phyloP scores from a whole-genome alignment of 2,888 invertebrate species.

The Acrobasis consociella region DNA sequence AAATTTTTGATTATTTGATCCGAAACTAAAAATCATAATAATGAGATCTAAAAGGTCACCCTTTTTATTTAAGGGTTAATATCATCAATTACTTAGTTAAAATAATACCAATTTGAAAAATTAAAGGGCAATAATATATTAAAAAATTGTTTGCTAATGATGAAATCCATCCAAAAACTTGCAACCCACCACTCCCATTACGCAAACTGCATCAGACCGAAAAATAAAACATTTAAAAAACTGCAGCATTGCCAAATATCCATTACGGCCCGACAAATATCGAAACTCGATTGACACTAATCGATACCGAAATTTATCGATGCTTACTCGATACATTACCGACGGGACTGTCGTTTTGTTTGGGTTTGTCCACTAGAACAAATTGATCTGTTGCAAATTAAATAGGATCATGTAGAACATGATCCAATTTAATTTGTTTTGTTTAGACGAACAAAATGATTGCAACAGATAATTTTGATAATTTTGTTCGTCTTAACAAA shows the following conservation, averaged over 20 bases:
- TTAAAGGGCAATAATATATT: not conserved
- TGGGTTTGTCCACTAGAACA: not conserved
- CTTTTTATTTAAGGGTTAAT: too few relatives aligned
- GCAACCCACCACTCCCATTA: conserved; percentile 9
- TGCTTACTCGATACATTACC: conserved; percentile 16
- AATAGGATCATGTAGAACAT: not conserved
- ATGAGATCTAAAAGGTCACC: too few relatives aligned
- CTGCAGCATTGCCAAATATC: conserved; percentile 13
- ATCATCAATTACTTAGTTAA: too few relatives aligned
- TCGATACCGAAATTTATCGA: conserved; percentile 22
- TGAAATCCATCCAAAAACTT: conserved; percentile 1
- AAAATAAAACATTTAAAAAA: conserved; percentile 21
- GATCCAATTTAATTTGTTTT: too few relatives aligned
- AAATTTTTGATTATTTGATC: too few relatives aligned
- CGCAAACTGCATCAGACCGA: conserved; percentile 13
- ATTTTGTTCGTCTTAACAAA: too few relatives aligned
- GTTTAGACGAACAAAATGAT: too few relatives aligned
- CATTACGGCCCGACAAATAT: conserved; percentile 17
- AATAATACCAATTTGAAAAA: not conserved
- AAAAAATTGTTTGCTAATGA: not conserved
- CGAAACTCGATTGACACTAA: conserved; percentile 22
- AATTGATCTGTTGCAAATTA: not conserved
- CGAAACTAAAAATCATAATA: too few relatives aligned
- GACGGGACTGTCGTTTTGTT: conserved; percentile 5
- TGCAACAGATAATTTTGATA: too few relatives aligned